Conservation (phyloP, 2,888 invertebrate species). For the Drosophila subquinaria region DNA sequence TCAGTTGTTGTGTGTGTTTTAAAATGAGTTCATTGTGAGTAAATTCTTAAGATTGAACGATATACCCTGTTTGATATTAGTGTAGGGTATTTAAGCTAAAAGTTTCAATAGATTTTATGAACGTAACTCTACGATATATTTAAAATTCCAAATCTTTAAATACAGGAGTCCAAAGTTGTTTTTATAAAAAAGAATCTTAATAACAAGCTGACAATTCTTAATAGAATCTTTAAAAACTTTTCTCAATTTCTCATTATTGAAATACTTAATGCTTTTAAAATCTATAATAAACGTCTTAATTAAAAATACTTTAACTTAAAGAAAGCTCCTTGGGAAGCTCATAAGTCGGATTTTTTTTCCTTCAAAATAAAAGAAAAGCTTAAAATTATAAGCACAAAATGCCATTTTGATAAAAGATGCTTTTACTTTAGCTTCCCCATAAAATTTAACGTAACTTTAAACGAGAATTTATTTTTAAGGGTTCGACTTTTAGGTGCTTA, state of each 20-base stretch:
- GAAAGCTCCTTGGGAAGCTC: not conserved
- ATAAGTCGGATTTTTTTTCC: not conserved
- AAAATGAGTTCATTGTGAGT: constrained; percentile 1
- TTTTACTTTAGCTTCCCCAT: constrained; percentile 4
- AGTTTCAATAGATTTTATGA: too few relatives aligned
- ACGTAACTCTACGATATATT: too few relatives aligned
- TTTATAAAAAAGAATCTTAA: too few relatives aligned
- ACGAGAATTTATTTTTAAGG: constrained; percentile 9
- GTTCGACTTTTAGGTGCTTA: not conserved
- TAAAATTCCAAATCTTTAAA: too few relatives aligned
- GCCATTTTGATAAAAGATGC: constrained; percentile 31
- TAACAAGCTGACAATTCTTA: too few relatives aligned
- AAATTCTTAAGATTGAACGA: not conserved
- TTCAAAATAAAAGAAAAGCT: constrained; percentile 15
- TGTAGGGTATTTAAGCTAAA: not conserved
- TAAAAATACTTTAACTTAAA: not conserved
- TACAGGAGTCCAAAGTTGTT: too few relatives aligned
- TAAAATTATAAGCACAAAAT: constrained; percentile 33
- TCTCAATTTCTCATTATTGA: too few relatives aligned
- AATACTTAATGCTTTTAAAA: too few relatives aligned
- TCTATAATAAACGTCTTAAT: too few relatives aligned
- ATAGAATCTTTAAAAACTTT: too few relatives aligned
- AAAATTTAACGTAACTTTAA: constrained; percentile 19
- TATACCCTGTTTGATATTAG: not conserved
- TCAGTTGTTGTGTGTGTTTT: constrained; percentile 3